Conservation (phyloP, 2,888 invertebrate genomes). For the Leucozona laternaria region DNA sequence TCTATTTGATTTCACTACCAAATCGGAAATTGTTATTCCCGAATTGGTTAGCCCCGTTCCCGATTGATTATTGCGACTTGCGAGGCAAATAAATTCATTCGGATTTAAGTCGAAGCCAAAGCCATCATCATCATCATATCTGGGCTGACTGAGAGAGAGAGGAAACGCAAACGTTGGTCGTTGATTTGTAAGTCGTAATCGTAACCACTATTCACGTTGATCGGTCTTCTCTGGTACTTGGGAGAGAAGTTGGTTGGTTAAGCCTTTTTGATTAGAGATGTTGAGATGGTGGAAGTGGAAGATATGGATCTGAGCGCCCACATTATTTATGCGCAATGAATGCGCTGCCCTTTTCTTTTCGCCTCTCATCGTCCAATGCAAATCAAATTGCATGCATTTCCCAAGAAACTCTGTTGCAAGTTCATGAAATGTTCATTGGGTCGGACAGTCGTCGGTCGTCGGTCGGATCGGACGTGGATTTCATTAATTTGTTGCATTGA, state of each 20-base stretch:
- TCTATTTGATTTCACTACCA: slow-evolving; percentile 54
- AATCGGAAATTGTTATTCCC: slow-evolving; percentile 64
- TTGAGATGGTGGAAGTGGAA: slow-evolving; percentile 58
- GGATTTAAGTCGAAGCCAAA: slow-evolving; percentile 8
- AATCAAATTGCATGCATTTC: slow-evolving; percentile 46
- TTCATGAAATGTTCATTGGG: slow-evolving; percentile 33
- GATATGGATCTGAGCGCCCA: slow-evolving; percentile 72
- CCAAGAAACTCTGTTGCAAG: slow-evolving; percentile 16
- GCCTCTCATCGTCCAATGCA: slow-evolving; percentile 14
- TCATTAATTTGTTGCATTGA: slow-evolving; percentile 61
- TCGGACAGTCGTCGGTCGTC: too few relatives aligned
- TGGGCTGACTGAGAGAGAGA: not conserved
- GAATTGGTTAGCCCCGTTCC: slow-evolving; percentile 55
- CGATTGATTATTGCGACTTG: slow-evolving; percentile 43
- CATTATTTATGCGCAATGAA: slow-evolving; percentile 67
- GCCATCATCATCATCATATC: slow-evolving; percentile 26
- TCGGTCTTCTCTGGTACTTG: slow-evolving; percentile 23
- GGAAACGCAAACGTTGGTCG: not conserved
- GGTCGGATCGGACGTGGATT: slow-evolving; percentile 56
- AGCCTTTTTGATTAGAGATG: slow-evolving; percentile 4
- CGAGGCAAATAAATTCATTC: slow-evolving; percentile 57
- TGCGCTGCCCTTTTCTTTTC: slow-evolving; percentile 3
- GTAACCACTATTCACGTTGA: slow-evolving; percentile 3
- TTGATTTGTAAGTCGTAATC: slow-evolving; percentile 8
- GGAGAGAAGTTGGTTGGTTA: slow-evolving; percentile 25